phyloP scores from a whole-genome alignment of 2,113 vertebrate genomes.

The Ceyx margarethae region DNA sequence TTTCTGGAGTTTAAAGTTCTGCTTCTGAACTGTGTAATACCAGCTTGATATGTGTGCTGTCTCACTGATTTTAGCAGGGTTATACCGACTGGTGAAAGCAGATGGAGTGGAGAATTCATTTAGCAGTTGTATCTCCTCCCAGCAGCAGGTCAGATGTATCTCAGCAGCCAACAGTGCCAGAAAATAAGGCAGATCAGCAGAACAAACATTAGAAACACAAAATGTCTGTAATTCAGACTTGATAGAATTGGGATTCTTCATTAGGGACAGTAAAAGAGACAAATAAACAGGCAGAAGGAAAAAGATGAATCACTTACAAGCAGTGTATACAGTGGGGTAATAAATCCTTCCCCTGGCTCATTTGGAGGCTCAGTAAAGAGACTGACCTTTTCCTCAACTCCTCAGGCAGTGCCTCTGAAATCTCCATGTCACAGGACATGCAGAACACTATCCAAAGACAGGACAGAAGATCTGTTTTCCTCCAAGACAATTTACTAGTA shows the following conservation, averaged over 20 bases:
- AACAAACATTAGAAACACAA: slow-evolving; percentile 22
- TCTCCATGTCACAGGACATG: neutral
- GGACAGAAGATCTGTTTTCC: neutral
- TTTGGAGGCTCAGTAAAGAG: neutral
- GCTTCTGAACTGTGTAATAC: neutral
- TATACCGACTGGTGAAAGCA: neutral
- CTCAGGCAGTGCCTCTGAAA: neutral
- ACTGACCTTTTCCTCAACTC: neutral
- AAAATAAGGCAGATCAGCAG: slow-evolving; percentile 35
- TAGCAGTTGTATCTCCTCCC: slow-evolving; percentile 48
- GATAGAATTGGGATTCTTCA: slow-evolving; percentile 27
- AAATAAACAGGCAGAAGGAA: slow-evolving; percentile 34
- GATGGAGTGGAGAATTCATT: slow-evolving; percentile 16
- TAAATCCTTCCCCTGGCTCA: neutral
- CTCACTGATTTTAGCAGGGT: neutral
- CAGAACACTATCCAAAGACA: neutral
- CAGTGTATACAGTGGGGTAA: neutral
- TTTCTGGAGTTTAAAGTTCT: neutral
- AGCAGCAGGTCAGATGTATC: slow-evolving; percentile 17
- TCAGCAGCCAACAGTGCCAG: neutral
- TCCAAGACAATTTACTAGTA: neutral
- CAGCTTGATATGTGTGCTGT: neutral
- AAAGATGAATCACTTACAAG: slow-evolving; percentile 16
- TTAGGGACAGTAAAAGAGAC: slow-evolving; percentile 35
- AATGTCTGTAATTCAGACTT: slow-evolving; percentile 10